Percentiles rank a stretch among this genome's conserved stretches.
Evolutionary conservation across 92 coral and sea anemone genomes (phyloP).

Genomic region (Ricordea florida): DNA sequence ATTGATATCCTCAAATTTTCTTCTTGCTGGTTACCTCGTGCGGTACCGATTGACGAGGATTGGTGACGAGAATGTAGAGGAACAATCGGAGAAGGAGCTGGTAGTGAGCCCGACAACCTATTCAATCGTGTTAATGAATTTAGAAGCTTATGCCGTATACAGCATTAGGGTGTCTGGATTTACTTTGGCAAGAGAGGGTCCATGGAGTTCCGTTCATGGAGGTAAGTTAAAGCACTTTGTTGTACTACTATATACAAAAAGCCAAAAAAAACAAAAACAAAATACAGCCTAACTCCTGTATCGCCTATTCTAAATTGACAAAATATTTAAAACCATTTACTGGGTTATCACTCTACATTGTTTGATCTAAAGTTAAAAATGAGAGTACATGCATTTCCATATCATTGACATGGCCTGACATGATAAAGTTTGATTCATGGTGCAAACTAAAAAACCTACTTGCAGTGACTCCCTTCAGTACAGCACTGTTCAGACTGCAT

Average conservation of each 20-base stretch:
- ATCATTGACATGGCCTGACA: too few relatives aligned
- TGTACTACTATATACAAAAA: background rate
- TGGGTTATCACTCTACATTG: background rate
- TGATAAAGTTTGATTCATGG: too few relatives aligned
- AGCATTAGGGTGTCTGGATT: slow-evolving; percentile 26
- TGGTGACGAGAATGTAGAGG: slow-evolving; percentile 1
- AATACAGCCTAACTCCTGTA: too few relatives aligned
- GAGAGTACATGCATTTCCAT: too few relatives aligned
- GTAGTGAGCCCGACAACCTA: background rate
- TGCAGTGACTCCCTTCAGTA: too few relatives aligned
- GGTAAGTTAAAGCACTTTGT: background rate
- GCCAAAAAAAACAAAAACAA: too few relatives aligned
- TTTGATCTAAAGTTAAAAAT: background rate
- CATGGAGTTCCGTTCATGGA: slow-evolving; percentile 14
- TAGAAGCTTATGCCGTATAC: slow-evolving; percentile 21
- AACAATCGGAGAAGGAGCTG: background rate
- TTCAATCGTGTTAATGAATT: slow-evolving; percentile 13
- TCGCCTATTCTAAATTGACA: background rate
- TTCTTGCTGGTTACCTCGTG: slow-evolving; percentile 34
- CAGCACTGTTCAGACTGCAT: too few relatives aligned
- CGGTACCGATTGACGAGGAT: background rate
- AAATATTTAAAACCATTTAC: background rate
- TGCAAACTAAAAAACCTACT: too few relatives aligned
- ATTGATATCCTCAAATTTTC: slow-evolving; percentile 10
- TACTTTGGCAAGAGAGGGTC: slow-evolving; percentile 34